Evolutionary conservation across 2,797 vertebrate genomes (phyloP), one percentile per base, ranked within the genome.

Genomic region (Phoeniculus purpureus): DNA sequence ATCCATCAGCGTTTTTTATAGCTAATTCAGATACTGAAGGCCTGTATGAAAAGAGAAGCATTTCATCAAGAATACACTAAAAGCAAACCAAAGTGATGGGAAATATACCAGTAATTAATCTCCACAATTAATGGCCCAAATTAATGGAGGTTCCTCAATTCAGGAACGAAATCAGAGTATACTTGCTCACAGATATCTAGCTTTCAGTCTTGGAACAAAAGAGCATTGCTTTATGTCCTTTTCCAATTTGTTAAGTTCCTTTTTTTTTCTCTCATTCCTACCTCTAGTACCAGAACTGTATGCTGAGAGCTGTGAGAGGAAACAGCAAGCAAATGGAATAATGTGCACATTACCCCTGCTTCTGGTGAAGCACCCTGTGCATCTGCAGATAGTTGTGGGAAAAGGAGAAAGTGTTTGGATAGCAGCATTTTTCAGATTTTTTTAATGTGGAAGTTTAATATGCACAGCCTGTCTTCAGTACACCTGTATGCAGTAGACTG

Each of bases 71-170:
- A 84, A 81, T 86, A 93, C 73, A 87, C 95, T 94, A 94, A 96
- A 96, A 95, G 65, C 56, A 86, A 92, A 89, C 89, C n/a, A 81
- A 80, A 95, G 83, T 74, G 70, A 88, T 89, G 87, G 87, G 93
- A 96, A 96, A 96, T 94, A 95, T 86, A 75, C 80, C 88, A 70
- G 79, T 96, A 96, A 95, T 92, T 66, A 96, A 93, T 94, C 89
- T 87, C 79, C 68, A 91, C 87, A 94, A 96, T 96, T 97, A 96
- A 92, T 84, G 80, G 48, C 62, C 86, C 32, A 95, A 97, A 93
- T 94, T 95, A 95, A 88, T 87, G 81, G 92, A 87, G 81, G 56
- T 91, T 91, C 92, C 89, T 95, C 56, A 84, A 68, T 87, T 94
- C 78, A 91, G 67, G 48, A 92, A 84, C 83, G n/a, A 95, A 94